These are phyloP conservation scores for Musca vetustissima DNA, from an alignment of 1,140 invertebrate species.

Conservation along the genomic window DNA sequence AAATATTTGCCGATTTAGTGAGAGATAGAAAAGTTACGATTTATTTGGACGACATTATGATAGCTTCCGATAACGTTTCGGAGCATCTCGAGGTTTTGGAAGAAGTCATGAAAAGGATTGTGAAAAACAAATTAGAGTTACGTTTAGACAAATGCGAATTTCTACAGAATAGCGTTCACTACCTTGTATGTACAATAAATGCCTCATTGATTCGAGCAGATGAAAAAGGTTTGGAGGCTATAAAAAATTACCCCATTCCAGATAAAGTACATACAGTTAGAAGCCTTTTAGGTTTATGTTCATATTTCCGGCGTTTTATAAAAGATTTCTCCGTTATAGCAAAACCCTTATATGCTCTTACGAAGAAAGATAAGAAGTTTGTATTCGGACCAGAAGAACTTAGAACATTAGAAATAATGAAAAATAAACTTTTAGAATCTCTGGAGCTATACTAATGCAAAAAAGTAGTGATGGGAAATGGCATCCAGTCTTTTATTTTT, in stretches of 20 bases:
- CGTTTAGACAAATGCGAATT: conserved; percentile 21
- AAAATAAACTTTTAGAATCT: conserved; percentile 29
- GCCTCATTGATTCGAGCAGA: conserved; percentile 30
- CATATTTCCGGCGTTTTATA: too few relatives aligned
- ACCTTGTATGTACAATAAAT: not conserved
- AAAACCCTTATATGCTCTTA: conserved; percentile 37
- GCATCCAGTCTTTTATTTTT: conserved; percentile 55
- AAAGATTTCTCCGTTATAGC: too few relatives aligned
- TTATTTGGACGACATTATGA: not conserved
- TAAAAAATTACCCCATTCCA: conserved; percentile 34
- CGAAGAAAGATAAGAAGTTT: conserved; percentile 39
- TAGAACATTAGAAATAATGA: conserved; percentile 36
- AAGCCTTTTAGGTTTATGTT: conserved; percentile 34
- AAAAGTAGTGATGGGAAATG: conserved; percentile 32
- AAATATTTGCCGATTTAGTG: not conserved
- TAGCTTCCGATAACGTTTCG: not conserved
- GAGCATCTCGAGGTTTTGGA: not conserved
- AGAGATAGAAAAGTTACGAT: not conserved
- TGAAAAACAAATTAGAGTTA: not conserved
- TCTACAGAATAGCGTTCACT: not conserved
- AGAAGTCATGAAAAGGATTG: too few relatives aligned
- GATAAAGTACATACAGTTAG: conserved; percentile 31
- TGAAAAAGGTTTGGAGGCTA: conserved; percentile 30
- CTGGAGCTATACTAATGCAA: conserved; percentile 36
- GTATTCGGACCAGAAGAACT: conserved; percentile 31